A percentile compares a stretch with the other conserved stretches of the same genome.
Evolutionary conservation across 2,888 invertebrate species (phyloP).

Genomic region (Acronicta leporina): DNA sequence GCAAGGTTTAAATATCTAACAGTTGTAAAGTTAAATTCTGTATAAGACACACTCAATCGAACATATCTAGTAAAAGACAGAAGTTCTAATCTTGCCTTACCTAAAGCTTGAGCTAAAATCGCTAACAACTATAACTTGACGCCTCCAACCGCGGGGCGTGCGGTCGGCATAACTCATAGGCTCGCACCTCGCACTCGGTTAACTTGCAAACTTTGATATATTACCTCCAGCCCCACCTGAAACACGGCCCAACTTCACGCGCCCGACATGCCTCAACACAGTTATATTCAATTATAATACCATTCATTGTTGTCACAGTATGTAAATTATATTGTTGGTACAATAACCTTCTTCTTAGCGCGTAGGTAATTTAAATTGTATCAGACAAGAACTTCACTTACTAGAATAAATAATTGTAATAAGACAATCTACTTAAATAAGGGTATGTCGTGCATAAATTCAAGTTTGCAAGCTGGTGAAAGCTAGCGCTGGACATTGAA

Average conservation of each 20-base stretch:
- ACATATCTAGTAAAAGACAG: too few relatives aligned
- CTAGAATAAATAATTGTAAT: too few relatives aligned
- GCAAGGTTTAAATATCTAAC: too few relatives aligned
- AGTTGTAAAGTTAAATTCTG: too few relatives aligned
- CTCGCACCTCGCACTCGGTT: slow-evolving; percentile 81
- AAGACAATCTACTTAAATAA: too few relatives aligned
- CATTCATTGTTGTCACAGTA: slow-evolving; percentile 24
- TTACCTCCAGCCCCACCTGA: slow-evolving; percentile 77
- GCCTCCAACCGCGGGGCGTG: slow-evolving; percentile 64
- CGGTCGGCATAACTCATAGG: slow-evolving; percentile 85
- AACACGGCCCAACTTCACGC: slow-evolving; percentile 55
- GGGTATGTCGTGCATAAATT: too few relatives aligned
- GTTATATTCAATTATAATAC: slow-evolving; percentile 36
- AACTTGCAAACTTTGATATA: slow-evolving; percentile 87
- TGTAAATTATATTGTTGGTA: not conserved
- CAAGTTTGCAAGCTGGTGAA: too few relatives aligned
- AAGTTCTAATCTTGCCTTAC: too few relatives aligned
- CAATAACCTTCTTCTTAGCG: not conserved
- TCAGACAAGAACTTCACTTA: too few relatives aligned
- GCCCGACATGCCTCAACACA: slow-evolving; percentile 10
- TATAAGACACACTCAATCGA: too few relatives aligned
- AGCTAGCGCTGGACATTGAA: not conserved
- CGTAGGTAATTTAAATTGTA: too few relatives aligned
- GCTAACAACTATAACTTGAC: slow-evolving; percentile 37
- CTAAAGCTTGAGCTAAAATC: slow-evolving; percentile 5